Conservation (phyloP, 2,888 invertebrate genomes). For the Aphidius colemani region DNA sequence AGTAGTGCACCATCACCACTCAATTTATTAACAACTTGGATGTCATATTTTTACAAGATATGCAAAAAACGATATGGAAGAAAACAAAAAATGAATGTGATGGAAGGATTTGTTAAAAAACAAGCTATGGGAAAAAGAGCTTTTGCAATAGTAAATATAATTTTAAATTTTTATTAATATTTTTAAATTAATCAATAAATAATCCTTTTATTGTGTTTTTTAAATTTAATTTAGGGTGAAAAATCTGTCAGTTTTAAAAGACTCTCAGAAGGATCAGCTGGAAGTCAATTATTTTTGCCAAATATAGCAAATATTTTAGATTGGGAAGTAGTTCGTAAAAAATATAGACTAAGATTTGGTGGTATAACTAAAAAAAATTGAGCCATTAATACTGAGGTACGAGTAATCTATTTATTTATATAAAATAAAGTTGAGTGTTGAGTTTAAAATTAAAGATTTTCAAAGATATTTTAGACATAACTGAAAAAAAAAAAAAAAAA, state of each 20-base stretch:
- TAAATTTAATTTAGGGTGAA: slow-evolving; percentile 41
- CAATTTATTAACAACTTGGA: slow-evolving; percentile 69
- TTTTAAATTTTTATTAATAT: neutral
- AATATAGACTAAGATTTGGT: slow-evolving; percentile 59
- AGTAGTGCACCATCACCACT: slow-evolving; percentile 74
- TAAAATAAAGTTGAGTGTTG: no score
- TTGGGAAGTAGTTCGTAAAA: slow-evolving; percentile 61
- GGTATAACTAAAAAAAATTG: slow-evolving; percentile 50
- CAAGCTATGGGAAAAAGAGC: slow-evolving; percentile 30
- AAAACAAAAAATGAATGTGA: slow-evolving; percentile 46
- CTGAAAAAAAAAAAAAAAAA: no score
- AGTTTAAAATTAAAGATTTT: no score
- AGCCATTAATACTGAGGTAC: slow-evolving; percentile 27
- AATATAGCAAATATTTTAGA: slow-evolving; percentile 61
- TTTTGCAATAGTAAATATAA: slow-evolving; percentile 33
- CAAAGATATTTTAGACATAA: no score
- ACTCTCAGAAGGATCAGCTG: slow-evolving; percentile 50
- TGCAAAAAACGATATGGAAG: slow-evolving; percentile 56
- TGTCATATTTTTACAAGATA: slow-evolving; percentile 58
- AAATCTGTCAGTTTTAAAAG: slow-evolving; percentile 46
- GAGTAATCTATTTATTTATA: no score
- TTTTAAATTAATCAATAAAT: neutral
- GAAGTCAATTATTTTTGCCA: slow-evolving; percentile 53
- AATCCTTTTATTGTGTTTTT: slow-evolving; percentile 8
- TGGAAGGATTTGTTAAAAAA: slow-evolving; percentile 39